Base-by-base conservation (phyloP, 1,140 invertebrate genomes). In the Wiebesia pumilae region DNA sequence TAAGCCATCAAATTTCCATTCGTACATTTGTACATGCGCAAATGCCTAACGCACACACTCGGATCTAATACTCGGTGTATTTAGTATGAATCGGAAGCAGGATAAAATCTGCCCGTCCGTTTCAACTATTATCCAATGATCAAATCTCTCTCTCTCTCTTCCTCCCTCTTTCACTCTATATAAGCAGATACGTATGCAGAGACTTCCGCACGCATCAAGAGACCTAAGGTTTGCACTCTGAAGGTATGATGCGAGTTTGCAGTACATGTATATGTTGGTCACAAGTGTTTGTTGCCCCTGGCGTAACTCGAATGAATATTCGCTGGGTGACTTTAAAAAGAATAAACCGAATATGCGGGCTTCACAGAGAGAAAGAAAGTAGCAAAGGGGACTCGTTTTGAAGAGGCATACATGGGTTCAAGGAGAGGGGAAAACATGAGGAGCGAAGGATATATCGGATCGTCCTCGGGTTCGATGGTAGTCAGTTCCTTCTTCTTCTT, bases 271-370 rank as follows among this genome's bases (percentile, higher is more conserved):
- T 62, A 38, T 38, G 24, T 35, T 19, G 54, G 51, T 73, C 38
- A 30, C 75, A 83, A 87, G 75, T 93, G 91, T 92, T 92, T 93
- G 91, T 93, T 92, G 91, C 91, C 87, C 87, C 89, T 89, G 80
- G 87, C 89, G 88, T 88, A 89, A 83, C 90, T 91, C 90, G 91
- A 93, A 91, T 92, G 92, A 90, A 90, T 91, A 90, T 91, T 88
- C 85, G 88, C 88, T 90, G 88, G 87, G 79, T 88, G 88, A 89
- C 89, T 87, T 89, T 93, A 91, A 91, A 92, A 93, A 47, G 93
- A 94, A 93, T 91, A 93, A 93, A 93, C 91, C 87, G 89, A 87
- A 81, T 85, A 85, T 62, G 24, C 62, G 71, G 77, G 21, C 19
- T n/a, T 24, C 21, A 24, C 3, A 43, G 69, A 30, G 33, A 24